Evolutionary conservation across 1,140 invertebrate genomes (phyloP).

Genomic region (Hylyphantes graminicola): DNA sequence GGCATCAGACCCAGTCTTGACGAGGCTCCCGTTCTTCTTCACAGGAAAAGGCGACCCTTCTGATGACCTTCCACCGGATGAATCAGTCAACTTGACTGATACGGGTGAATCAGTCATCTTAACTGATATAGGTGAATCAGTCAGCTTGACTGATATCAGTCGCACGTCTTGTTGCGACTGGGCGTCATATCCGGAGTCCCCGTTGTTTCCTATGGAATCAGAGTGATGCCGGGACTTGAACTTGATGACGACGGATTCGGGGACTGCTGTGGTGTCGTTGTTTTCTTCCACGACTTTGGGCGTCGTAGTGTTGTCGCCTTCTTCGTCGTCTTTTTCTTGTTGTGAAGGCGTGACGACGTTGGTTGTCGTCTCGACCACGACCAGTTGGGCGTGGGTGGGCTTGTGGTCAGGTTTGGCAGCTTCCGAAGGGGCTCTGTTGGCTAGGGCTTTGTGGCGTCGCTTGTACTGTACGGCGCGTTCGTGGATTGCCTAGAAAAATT

Average conservation of each 20-base stretch:
- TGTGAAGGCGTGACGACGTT: conserved; percentile 42
- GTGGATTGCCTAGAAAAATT: conserved; percentile 70
- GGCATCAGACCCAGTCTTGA: neutral
- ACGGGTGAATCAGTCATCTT: neutral
- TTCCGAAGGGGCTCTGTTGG: neutral
- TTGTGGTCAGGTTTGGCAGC: neutral
- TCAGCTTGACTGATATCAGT: neutral
- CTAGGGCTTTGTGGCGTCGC: conserved; percentile 69
- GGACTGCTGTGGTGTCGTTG: neutral
- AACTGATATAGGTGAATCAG: neutral
- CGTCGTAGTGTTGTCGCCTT: conserved; percentile 38
- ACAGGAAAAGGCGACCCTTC: conserved; percentile 6
- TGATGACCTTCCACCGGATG: neutral
- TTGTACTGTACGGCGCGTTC: conserved; percentile 78
- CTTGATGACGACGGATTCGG: conserved; percentile 27
- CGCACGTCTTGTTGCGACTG: conserved; percentile 28
- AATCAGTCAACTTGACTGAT: too few relatives aligned
- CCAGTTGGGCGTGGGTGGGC: neutral
- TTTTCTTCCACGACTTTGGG: conserved; percentile 22
- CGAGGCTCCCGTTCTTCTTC: conserved; percentile 22
- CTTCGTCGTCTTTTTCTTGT: conserved; percentile 58
- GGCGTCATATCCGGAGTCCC: conserved; percentile 62
- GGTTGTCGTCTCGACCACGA: conserved; percentile 38
- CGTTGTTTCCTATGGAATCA: conserved; percentile 62
- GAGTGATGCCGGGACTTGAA: conserved; percentile 60